Base-by-base conservation (phyloP, 2,797 vertebrate genomes). In the Cryptoblepharus egeriae region DNA sequence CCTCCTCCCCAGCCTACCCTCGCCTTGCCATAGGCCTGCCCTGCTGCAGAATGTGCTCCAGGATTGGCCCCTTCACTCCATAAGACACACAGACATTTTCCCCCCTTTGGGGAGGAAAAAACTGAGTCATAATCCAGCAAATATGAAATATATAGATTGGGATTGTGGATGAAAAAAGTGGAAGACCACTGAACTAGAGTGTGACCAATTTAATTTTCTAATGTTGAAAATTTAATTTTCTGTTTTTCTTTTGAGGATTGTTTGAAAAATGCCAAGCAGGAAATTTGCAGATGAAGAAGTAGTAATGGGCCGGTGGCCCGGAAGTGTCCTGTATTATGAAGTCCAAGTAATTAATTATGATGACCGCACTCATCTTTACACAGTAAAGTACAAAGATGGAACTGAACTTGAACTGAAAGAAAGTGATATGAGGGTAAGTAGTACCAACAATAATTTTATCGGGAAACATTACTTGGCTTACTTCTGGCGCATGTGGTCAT, bases 291-390 rank as follows among this genome's bases (percentile, higher is more conserved):
- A 84, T 70, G 98, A 98, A 7, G 98, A 99, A 35, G 93, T 92
- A 87, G 98, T 99, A 78, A 98, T 99, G 97, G 99, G 97, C n/a
- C 98, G 98, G 5, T 99, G 99, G 99, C 99, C 99, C 0, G 99
- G 98, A 72, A 99, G 99, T 87, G 97, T 87, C 45, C 96, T 99
- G n/a, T 99, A 97, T 85, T 99, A 98, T 49, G 97, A 99, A 89
- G 98, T 99, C 1, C 96, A 97, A 85, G 96, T 99, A 77, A 88
- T 97, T 76, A 84, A 90, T 75, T 97, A 96, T 0, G 92, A 98
- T 77, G n/a, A 90, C 84, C 89, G 69, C 28, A 94, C 91, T 81
- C 97, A 97, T 86, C 96, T 97, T 52, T 99, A 99, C 89, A 98
- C 96, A 0, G 98, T 99, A 28, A 98, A 98, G 84, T 99, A 99